Conservation (phyloP, 92 coral and sea anemone genomes). For the Zoanthus sociatus region DNA sequence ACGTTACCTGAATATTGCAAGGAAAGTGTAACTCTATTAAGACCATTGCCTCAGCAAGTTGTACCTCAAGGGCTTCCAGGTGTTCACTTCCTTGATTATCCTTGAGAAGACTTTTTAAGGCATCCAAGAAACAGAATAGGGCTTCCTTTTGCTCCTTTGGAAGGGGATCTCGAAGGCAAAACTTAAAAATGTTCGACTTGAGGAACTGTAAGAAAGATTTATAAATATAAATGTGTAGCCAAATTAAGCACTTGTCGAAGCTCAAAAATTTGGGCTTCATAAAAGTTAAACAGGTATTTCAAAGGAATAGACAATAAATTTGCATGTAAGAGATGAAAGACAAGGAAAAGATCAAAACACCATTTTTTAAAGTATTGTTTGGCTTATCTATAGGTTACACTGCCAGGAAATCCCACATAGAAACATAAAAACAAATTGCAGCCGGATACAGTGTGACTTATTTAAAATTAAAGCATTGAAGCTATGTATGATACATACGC, state of each 20-base stretch:
- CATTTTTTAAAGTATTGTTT: no score
- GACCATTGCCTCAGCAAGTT: constrained; percentile 30
- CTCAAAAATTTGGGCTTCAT: background rate
- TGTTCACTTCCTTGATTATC: background rate
- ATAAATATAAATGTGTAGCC: no score
- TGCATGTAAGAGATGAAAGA: no score
- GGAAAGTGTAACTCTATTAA: constrained; percentile 11
- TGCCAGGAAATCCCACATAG: no score
- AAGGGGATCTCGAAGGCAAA: constrained; percentile 28
- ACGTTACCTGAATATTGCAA: constrained; percentile 7
- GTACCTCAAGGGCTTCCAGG: background rate
- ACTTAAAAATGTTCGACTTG: constrained; percentile 55
- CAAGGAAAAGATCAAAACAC: no score
- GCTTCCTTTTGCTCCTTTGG: constrained; percentile 36
- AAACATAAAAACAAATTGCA: no score
- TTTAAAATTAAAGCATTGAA: no score
- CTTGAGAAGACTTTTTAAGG: background rate
- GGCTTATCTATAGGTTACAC: no score
- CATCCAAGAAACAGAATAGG: constrained; percentile 33
- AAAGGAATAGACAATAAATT: no score
- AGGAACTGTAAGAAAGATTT: constrained; percentile 21
- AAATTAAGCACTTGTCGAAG: background rate
- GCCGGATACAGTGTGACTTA: no score
- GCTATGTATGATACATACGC: no score
- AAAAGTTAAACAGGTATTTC: background rate